Conservation (phyloP, 1,140 invertebrate species). For the Drosophila orosa region DNA sequence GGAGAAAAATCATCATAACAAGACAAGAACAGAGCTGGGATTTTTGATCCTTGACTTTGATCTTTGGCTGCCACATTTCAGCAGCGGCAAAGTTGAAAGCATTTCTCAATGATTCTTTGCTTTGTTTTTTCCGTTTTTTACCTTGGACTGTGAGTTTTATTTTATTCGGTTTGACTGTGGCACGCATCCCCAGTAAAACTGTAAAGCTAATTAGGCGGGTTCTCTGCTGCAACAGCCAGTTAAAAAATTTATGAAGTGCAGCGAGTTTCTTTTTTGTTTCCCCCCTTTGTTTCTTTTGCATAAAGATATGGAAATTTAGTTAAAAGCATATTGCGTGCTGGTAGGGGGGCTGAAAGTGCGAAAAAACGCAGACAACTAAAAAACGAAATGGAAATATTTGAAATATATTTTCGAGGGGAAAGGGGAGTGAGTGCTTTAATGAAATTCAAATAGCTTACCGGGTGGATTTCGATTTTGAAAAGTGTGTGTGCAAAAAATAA, state of each 20-base stretch:
- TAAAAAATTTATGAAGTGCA: conserved; percentile 82
- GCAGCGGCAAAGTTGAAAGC: conserved; percentile 72
- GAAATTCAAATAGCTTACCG: conserved; percentile 48
- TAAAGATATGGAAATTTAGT: conserved; percentile 58
- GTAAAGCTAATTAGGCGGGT: conserved; percentile 69
- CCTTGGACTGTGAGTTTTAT: conserved; percentile 14
- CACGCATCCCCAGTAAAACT: conserved; percentile 61
- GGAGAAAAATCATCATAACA: conserved; percentile 75
- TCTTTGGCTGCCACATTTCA: conserved; percentile 71
- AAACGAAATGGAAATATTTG: conserved; percentile 68
- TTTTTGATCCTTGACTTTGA: conserved; percentile 80
- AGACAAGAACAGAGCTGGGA: conserved; percentile 56
- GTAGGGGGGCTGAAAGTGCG: conserved; percentile 50
- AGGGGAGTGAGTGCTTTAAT: conserved; percentile 14
- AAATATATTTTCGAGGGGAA: conserved; percentile 19
- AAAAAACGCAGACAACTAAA: conserved; percentile 61
- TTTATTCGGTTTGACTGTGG: conserved; percentile 16
- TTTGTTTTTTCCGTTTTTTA: conserved; percentile 1
- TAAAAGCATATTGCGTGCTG: conserved; percentile 59
- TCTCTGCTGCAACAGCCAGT: conserved; percentile 51
- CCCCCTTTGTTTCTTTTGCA: conserved; percentile 17
- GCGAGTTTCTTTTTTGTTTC: conserved; percentile 56
- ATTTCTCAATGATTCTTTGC: conserved; percentile 46
- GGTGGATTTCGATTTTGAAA: conserved; percentile 35
- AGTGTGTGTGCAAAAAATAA: conserved; percentile 64